Evolutionary conservation across 2,113 vertebrate species (phyloP).

Genomic region (Calypte anna): DNA sequence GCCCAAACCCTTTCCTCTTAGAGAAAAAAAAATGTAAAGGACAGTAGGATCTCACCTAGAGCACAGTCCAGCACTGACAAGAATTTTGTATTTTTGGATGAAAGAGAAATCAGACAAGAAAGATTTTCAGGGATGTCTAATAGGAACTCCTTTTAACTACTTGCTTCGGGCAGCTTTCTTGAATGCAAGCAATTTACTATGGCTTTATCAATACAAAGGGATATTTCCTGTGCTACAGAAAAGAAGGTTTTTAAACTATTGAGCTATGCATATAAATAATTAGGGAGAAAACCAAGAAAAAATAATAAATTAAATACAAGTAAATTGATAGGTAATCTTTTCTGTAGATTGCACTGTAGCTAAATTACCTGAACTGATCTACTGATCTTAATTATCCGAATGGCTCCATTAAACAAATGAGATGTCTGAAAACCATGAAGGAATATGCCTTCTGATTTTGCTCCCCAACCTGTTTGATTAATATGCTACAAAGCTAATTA

Average conservation of each 20-base stretch:
- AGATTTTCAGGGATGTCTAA: neutral
- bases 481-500: constrained; percentile 45
- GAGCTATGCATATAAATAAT: neutral
- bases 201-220: neutral
- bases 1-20: neutral
- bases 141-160: neutral
- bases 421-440: constrained; percentile 8
- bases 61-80: neutral
- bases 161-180: neutral
- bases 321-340: constrained; percentile 36
- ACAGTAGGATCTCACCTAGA: neutral
- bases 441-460: neutral
- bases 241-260: neutral
- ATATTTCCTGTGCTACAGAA: neutral
- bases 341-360: constrained; percentile 11
- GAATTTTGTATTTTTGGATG: neutral
- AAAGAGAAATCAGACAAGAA: neutral
- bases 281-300: neutral
- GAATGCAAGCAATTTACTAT: neutral
- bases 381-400: constrained; percentile 61
- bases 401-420: constrained; percentile 52
- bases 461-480: constrained; percentile 13
- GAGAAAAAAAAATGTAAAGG: neutral
- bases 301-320: neutral
- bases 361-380: constrained; percentile 40